Evolutionary conservation across 1,140 invertebrate genomes (phyloP).

Genomic region (Lysiphlebus fabarum): DNA sequence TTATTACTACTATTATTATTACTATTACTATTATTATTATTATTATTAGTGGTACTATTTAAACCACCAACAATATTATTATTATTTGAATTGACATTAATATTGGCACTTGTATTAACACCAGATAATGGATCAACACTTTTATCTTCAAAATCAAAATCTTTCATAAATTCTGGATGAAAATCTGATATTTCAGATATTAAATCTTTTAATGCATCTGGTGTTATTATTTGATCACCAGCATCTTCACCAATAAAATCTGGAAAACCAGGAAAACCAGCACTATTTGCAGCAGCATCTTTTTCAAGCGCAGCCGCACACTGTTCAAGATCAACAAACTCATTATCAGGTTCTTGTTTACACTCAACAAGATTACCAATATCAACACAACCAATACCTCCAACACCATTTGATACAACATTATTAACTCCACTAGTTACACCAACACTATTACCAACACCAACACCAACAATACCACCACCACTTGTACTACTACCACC

Average conservation of each 20-base stretch:
- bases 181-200: conserved; percentile 83
- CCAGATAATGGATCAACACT: conserved; percentile 39
- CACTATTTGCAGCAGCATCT: conserved; percentile 68
- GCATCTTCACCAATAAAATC: conserved; percentile 79
- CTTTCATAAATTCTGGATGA: conserved; percentile 78
- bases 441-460: conserved; percentile 27
- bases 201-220: conserved; percentile 82
- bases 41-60: background rate
- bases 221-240: conserved; percentile 74
- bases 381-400: conserved; percentile 48
- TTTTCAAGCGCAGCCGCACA: conserved; percentile 77
- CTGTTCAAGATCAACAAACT: conserved; percentile 77
- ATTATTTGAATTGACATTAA: background rate
- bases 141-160: conserved; percentile 74
- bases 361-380: conserved; percentile 70
- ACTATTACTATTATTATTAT: conserved; percentile 46
- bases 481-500: conserved; percentile 26
- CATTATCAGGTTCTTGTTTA: conserved; percentile 80
- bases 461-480: conserved; percentile 30
- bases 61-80: conserved; percentile 1
- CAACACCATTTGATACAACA: conserved; percentile 26
- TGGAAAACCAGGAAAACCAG: conserved; percentile 72
- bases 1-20: conserved; percentile 50
- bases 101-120: conserved; percentile 7
- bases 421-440: conserved; percentile 25